Base-by-base conservation (phyloP, 2,888 invertebrate species). In the Bibio marci region DNA sequence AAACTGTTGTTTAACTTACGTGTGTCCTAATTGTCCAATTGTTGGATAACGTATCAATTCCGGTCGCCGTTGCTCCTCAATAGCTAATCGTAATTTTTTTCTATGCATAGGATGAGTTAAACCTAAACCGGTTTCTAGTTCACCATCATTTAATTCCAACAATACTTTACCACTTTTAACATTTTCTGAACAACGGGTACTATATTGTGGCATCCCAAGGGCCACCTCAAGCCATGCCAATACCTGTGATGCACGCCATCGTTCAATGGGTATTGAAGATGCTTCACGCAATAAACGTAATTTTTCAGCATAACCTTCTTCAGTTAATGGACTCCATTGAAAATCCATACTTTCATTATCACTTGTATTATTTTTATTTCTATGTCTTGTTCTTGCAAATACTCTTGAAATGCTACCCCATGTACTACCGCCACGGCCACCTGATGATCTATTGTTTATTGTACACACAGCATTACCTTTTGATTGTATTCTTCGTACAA, bases 121-220 rank as follows among this genome's bases (percentile, higher is more conserved):
- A n/a, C 88, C 88, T 41, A 94, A 66, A 4, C 90, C 90, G 39
- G 81, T 80, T 63, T 90, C 90, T 57, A 94, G 63, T 58, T 94
- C 94, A 38, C 80, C 73, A 57, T 94, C 92, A 56, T 81, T 85
- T 53, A 94, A 66, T 65, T 90, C 91, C 50, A 92, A 71, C 54
- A 94, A 71, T 51, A 92, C 91, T 76, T 90, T 91, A 50, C 92
- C 92, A 57, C 90, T 91, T 60, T 92, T 91, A 45, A 94, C 82
- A 59, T 92, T 92, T 56, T 91, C 88, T 15, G 87, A 85, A 52
- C 91, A 88, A 34, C 82, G 71, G 17, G 80, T 74, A 3, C 88
- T 88, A 51, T 91, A 91, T 53, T 88, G 88, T 0, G 90, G 87
- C 91, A 94, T 91, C 38, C 88, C 90, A 6, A 94, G 70, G 0